Percentiles rank a stretch among this genome's conserved stretches.
These are phyloP conservation scores for Valencia hispanica DNA, from an alignment of 2,797 vertebrate genomes.

Conservation along the genomic window DNA sequence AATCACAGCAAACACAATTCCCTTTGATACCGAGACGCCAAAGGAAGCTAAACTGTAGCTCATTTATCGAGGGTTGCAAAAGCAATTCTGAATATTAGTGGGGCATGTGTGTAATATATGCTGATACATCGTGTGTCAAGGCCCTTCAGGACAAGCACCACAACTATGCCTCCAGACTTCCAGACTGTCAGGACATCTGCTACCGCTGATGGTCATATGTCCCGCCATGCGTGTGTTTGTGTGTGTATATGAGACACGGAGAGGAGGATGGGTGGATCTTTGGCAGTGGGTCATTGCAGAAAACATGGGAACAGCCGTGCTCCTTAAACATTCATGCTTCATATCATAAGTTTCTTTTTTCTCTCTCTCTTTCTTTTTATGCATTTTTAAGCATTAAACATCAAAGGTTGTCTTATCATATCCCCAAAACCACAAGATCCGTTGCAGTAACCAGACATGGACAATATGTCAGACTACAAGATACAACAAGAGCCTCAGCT, in stretches of 20 bases:
- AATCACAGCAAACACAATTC: not conserved
- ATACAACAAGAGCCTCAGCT: too few species aligned
- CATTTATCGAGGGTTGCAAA: constrained; percentile 11
- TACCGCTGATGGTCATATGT: constrained; percentile 81
- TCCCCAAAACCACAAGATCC: not conserved
- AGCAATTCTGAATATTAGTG: constrained; percentile 26
- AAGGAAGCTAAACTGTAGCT: not conserved
- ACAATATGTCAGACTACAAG: too few species aligned
- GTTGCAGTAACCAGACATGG: not conserved
- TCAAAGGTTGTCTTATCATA: constrained; percentile 19
- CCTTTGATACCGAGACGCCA: not conserved
- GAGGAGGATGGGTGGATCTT: constrained; percentile 53
- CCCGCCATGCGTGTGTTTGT: constrained; percentile 45
- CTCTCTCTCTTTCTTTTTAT: not conserved
- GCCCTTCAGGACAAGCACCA: constrained; percentile 71
- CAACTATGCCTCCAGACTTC: constrained; percentile 75
- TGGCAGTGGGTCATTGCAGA: constrained; percentile 69
- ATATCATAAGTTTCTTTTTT: constrained; percentile 32
- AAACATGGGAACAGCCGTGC: constrained; percentile 67
- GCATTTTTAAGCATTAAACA: constrained; percentile 18
- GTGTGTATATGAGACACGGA: constrained; percentile 12
- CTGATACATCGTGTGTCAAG: constrained; percentile 76
- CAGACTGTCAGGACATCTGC: constrained; percentile 86
- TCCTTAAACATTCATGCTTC: constrained; percentile 75
- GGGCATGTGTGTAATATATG: constrained; percentile 71